Conservation (phyloP, 2,797 vertebrate genomes). For the Typhlichthys eigenmanni region DNA sequence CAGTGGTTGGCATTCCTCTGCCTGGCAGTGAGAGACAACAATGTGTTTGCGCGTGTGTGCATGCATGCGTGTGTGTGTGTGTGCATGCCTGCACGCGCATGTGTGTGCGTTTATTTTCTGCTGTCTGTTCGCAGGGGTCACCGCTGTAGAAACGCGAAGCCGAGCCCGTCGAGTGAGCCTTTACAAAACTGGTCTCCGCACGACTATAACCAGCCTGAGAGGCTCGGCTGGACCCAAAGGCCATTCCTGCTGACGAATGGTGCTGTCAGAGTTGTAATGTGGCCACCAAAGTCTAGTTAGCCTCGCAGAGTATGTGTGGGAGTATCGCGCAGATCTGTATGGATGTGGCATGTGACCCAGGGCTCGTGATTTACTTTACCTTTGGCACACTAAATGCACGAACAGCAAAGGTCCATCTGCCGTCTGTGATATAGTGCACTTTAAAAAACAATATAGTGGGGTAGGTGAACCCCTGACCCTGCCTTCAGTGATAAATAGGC, state of each 20-base stretch:
- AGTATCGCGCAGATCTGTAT: not conserved
- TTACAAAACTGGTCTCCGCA: conserved; percentile 8
- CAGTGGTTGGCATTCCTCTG: conserved; percentile 63
- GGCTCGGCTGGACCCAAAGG: conserved; percentile 4
- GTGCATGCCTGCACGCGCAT: conserved; percentile 2
- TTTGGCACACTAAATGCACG: conserved; percentile 2
- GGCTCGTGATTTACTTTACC: conserved; percentile 1
- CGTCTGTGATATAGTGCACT: not conserved
- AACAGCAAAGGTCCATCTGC: not conserved
- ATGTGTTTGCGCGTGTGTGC: not conserved
- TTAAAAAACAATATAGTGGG: conserved; percentile 2
- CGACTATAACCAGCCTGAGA: conserved; percentile 1
- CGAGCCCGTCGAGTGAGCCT: conserved; percentile 48
- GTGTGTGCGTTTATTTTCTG: conserved; percentile 15
- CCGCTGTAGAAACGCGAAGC: conserved; percentile 33
- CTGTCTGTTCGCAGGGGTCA: conserved; percentile 38
- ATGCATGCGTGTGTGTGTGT: not conserved
- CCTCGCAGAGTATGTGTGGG: not conserved
- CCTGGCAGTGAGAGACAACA: not conserved
- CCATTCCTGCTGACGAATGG: not conserved
- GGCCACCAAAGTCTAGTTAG: not conserved
- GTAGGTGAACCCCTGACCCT: conserved; percentile 40
- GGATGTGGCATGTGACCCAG: not conserved
- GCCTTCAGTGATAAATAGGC: not conserved
- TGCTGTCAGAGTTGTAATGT: conserved; percentile 6